phyloP scores from a whole-genome alignment of 2,888 invertebrate genomes.

The Acanthoscelides obtectus region DNA sequence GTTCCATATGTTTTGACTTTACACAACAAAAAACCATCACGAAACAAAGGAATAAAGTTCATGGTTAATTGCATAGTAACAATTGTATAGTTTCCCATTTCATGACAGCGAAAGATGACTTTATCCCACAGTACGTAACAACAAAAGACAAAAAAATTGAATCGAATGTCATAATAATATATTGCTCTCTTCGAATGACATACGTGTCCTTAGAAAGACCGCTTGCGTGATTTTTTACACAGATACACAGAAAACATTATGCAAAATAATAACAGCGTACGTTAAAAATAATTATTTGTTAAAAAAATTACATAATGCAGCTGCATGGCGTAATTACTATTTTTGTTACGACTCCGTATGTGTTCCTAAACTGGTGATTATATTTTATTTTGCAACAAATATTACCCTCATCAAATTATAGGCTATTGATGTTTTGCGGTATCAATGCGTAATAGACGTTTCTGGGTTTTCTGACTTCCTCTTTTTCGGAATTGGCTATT shows the following conservation, averaged over 20 bases:
- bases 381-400: conserved; percentile 6
- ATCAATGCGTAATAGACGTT: background rate
- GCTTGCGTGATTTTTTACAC: conserved; percentile 10
- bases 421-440: background rate
- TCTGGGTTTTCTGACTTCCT: background rate
- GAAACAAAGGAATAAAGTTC: background rate
- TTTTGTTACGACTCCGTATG: background rate
- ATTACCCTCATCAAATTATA: conserved; percentile 1
- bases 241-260: conserved; percentile 3
- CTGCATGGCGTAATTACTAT: conserved; percentile 4
- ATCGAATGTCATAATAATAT: background rate
- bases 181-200: background rate
- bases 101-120: background rate
- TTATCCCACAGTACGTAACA: background rate
- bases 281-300: conserved; percentile 11
- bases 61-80: background rate
- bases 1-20: too few species aligned
- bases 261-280: conserved; percentile 8
- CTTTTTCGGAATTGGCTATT: background rate
- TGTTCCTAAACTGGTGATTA: conserved; percentile 2
- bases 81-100: background rate
- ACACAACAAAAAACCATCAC: too few species aligned
- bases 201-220: background rate
- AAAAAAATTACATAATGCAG: conserved; percentile 10
- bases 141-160: background rate